phyloP scores from a whole-genome alignment of 2,888 invertebrate species.

The Plebejus argus region DNA sequence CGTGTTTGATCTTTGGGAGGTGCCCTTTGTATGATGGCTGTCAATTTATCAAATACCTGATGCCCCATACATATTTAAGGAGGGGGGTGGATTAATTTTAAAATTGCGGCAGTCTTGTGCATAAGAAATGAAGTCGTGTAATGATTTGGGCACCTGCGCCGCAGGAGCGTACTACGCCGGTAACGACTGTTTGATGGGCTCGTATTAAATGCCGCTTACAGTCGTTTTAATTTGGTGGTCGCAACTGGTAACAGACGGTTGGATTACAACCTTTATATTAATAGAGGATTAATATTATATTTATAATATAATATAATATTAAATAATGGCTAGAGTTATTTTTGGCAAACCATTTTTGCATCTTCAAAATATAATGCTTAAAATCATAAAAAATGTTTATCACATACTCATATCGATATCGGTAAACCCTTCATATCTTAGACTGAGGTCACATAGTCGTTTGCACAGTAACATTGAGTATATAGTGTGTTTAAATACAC shows the following conservation, averaged over 20 bases:
- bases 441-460: too few species aligned
- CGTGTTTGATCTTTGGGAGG: slow-evolving; percentile 69
- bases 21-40: slow-evolving; percentile 69
- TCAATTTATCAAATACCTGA: slow-evolving; percentile 57
- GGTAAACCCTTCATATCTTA: too few species aligned
- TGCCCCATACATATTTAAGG: slow-evolving; percentile 35
- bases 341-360: too few species aligned
- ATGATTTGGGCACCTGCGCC: slow-evolving; percentile 26
- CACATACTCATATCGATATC: too few species aligned
- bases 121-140: slow-evolving; percentile 20
- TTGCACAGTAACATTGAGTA: neutral
- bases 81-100: slow-evolving; percentile 20
- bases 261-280: neutral
- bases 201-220: slow-evolving; percentile 26
- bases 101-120: slow-evolving; percentile 21
- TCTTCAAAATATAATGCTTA: too few species aligned
- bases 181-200: slow-evolving; percentile 12
- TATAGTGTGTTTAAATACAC: neutral
- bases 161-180: neutral
- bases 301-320: too few species aligned
- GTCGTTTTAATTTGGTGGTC: neutral
- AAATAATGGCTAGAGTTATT: too few species aligned
- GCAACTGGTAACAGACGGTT: neutral
- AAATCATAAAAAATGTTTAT: too few species aligned
- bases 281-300: neutral